These are phyloP conservation scores for Ophion obscuratus DNA, from an alignment of 2,888 invertebrate species.

Conservation along the genomic window DNA sequence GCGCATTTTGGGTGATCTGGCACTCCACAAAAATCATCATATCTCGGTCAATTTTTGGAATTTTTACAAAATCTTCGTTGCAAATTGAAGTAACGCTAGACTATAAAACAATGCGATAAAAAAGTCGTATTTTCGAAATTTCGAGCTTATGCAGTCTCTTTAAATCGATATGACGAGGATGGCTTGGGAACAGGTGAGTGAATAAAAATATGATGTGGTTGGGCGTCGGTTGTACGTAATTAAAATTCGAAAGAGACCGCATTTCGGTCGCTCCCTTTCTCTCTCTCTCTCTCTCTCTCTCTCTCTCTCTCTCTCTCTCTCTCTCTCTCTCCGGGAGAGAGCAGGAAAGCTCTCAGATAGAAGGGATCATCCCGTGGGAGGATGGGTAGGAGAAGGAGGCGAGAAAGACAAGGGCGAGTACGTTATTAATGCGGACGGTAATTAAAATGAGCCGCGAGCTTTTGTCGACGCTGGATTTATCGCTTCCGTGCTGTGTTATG, in stretches of 20 bases:
- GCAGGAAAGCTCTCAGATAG: not conserved
- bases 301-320: not conserved
- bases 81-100: no score
- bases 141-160: no score
- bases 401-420: constrained; percentile 35
- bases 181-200: constrained; percentile 4
- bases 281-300: not conserved
- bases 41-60: no score
- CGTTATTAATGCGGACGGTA: constrained; percentile 63
- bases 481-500: constrained; percentile 40
- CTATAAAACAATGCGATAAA: no score
- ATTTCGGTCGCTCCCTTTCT: constrained; percentile 15
- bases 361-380: constrained; percentile 15
- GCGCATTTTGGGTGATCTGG: no score
- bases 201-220: constrained; percentile 18
- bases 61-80: no score
- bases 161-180: not conserved
- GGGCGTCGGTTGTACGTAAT: constrained; percentile 25
- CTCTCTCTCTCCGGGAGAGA: not conserved
- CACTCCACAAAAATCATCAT: no score
- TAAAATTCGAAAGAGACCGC: constrained; percentile 31
- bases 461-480: constrained; percentile 62
- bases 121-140: no score
- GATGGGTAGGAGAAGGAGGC: not conserved
- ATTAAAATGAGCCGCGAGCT: constrained; percentile 66